phyloP scores from a whole-genome alignment of 2,888 invertebrate species.

The Tanypteryx hageni region DNA sequence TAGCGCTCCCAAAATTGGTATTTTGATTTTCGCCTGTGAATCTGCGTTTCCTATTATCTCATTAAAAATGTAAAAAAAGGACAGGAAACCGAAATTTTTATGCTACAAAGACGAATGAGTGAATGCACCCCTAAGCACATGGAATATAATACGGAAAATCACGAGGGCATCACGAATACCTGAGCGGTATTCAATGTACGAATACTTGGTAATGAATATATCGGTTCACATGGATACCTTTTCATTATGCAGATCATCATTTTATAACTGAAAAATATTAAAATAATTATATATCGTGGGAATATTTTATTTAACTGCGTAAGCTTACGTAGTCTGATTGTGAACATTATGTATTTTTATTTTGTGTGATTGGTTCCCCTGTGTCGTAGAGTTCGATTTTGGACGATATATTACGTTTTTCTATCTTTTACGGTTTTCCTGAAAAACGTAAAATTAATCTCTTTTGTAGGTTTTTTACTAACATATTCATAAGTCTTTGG shows the following conservation, averaged over 20 bases:
- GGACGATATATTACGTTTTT: background rate
- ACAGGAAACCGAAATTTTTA: too few species aligned
- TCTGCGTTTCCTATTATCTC: too few species aligned
- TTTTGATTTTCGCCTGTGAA: background rate
- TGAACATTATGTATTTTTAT: too few species aligned
- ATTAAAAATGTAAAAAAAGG: too few species aligned
- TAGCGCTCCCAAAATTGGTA: background rate
- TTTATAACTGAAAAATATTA: background rate
- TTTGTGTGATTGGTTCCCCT: background rate
- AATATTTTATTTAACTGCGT: too few species aligned
- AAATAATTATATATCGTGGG: background rate
- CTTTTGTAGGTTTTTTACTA: background rate
- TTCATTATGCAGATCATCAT: background rate
- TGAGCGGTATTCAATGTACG: too few species aligned
- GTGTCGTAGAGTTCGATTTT: background rate
- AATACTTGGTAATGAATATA: too few species aligned
- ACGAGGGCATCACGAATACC: too few species aligned
- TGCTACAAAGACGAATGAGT: too few species aligned
- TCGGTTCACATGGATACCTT: background rate
- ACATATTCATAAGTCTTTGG: background rate
- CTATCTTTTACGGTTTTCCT: background rate
- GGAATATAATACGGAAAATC: too few species aligned
- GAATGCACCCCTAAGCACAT: too few species aligned
- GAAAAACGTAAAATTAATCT: background rate
- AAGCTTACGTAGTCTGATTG: background rate